Evolutionary conservation across 2,797 vertebrate genomes (phyloP), one percentile per base, ranked within the genome.

Genomic region (Salarias fasciatus): DNA sequence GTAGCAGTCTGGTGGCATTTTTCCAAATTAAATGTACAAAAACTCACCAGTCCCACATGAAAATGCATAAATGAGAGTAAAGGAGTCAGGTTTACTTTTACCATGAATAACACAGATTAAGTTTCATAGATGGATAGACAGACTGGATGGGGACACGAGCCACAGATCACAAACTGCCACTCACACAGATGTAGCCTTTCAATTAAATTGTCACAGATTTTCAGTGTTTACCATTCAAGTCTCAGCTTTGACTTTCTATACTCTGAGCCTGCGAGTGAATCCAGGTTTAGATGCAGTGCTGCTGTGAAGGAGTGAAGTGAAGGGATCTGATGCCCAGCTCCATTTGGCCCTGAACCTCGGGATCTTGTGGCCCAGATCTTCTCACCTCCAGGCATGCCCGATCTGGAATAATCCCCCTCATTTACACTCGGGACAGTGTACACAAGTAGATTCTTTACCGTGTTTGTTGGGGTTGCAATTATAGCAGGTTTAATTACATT

Each of bases 351-450:
- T 1, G 36, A 41, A 53, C 65, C 42, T 78, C 47, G 15, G 67
- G 67, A 76, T 76, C 61, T 60, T 40, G 54, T 83, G 72, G 72
- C 65, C 62, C 59, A 66, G 50, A 70, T 82, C 63, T 66, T 55
- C 55, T 53, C 38, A 72, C 63, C 38, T 53, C n/a, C 8, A 29
- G 29, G 61, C 55, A 51, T 31, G 70, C 53, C 49, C 82, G 59
- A 82, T 77, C 69, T 58, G 60, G 43, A 62, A 48, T 78, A 76
- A 82, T 71, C 66, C 72, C 50, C 47, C 51, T 18, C 54, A 56
- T 77, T 79, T 43, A 70, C 53, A 59, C 50, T 58, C 42, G 42
- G 30, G n/a, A 51, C 29, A 42, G 53, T 28, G 67, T 40, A 53
- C 43, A 67, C 41, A 75, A 66, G 30, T 6, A 6, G 8, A 60